A percentile compares a stretch with the other conserved stretches of the same genome.
Conservation (phyloP, 2,888 invertebrate species). For the Drosophila ezoana region DNA sequence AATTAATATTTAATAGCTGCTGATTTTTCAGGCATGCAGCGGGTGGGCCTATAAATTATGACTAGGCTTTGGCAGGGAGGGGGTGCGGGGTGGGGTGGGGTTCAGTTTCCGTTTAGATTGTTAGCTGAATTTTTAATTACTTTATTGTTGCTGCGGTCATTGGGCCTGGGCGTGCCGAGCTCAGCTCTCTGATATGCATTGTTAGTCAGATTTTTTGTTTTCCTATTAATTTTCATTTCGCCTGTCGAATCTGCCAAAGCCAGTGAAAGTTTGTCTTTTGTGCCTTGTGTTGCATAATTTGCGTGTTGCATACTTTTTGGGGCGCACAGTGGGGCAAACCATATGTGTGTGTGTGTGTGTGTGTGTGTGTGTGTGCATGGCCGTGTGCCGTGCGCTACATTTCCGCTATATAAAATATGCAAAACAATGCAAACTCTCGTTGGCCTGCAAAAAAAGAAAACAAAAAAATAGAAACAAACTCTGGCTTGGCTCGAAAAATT, state of each 20-base stretch:
- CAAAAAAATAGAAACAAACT: slow-evolving; percentile 44
- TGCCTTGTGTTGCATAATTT: slow-evolving; percentile 75
- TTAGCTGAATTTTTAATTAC: slow-evolving; percentile 63
- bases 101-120: slow-evolving; percentile 48
- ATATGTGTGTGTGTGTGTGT: slow-evolving; percentile 5
- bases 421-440: slow-evolving; percentile 75
- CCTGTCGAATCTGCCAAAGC: slow-evolving; percentile 72
- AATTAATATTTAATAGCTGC: slow-evolving; percentile 12
- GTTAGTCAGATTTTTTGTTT: slow-evolving; percentile 54
- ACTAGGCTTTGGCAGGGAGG: background rate
- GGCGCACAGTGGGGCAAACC: slow-evolving; percentile 21
- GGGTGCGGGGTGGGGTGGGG: slow-evolving; percentile 3
- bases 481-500: slow-evolving; percentile 65
- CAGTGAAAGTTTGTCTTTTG: slow-evolving; percentile 74
- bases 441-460: slow-evolving; percentile 37
- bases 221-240: slow-evolving; percentile 73
- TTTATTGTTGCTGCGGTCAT: slow-evolving; percentile 50
- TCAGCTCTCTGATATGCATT: slow-evolving; percentile 41
- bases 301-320: slow-evolving; percentile 64
- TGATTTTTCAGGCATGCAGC: background rate
- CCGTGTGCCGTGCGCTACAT: slow-evolving; percentile 57
- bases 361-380: slow-evolving; percentile 20
- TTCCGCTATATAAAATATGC: slow-evolving; percentile 77
- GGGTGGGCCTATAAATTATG: slow-evolving; percentile 8
- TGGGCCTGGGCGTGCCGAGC: slow-evolving; percentile 15